Percentiles rank a stretch among this genome's conserved stretches.
Evolutionary conservation across 2,797 vertebrate genomes (phyloP).

Genomic region (Fistularia commersonii): DNA sequence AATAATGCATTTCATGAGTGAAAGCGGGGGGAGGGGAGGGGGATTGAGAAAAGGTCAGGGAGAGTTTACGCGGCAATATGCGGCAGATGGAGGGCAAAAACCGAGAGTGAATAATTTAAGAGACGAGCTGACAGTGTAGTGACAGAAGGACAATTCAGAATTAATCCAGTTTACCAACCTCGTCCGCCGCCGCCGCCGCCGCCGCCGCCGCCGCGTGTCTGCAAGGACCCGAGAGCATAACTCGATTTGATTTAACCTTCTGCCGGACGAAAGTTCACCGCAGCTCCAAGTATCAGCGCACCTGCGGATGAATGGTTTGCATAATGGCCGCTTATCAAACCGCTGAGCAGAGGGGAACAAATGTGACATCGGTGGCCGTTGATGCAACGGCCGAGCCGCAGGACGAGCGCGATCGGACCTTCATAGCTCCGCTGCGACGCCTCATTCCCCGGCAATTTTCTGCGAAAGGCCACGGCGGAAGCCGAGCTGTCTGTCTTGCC

Average conservation of each 20-base stretch:
- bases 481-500: constrained; percentile 32
- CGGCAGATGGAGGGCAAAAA: constrained; percentile 61
- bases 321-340: constrained; percentile 20
- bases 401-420: constrained; percentile 28
- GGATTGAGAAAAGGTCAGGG: constrained; percentile 59
- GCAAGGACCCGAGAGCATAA: constrained; percentile 27
- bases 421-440: constrained; percentile 33
- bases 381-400: constrained; percentile 28
- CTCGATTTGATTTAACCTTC: constrained; percentile 41
- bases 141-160: constrained; percentile 56
- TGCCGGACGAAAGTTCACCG: constrained; percentile 27
- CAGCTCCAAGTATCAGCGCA: constrained; percentile 16
- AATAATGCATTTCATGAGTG: constrained; percentile 69
- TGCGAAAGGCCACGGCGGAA: constrained; percentile 13
- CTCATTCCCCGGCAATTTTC: constrained; percentile 36
- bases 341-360: constrained; percentile 8
- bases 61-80: constrained; percentile 67
- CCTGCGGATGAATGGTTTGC: constrained; percentile 32
- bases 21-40: constrained; percentile 35
- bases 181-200: constrained; percentile 28
- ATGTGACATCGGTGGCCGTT: constrained; percentile 21
- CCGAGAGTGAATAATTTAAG: constrained; percentile 62
- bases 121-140: constrained; percentile 41
- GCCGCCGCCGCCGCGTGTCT: constrained; percentile 24
- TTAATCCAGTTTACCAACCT: constrained; percentile 51